Percentiles rank a stretch among this genome's conserved stretches.
These are phyloP conservation scores for Ylistrum balloti DNA, from an alignment of 1,140 invertebrate genomes.

Conservation along the genomic window DNA sequence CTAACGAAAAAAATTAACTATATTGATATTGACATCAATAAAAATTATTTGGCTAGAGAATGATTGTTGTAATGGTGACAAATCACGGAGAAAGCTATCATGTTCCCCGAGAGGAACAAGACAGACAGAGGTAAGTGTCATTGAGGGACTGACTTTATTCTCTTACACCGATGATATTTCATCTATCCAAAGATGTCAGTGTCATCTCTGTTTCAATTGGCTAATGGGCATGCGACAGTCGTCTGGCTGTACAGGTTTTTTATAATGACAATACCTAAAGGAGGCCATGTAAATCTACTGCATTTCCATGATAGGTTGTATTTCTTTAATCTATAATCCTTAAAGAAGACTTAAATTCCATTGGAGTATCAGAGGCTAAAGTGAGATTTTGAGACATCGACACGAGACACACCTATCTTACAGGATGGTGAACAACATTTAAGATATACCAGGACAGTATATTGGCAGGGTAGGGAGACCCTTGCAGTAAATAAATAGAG, in stretches of 20 bases:
- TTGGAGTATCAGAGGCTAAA: not conserved
- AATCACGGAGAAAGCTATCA: not conserved
- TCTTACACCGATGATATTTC: not conserved
- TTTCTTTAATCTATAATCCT: not conserved
- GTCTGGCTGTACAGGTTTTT: not conserved
- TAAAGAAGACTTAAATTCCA: not conserved
- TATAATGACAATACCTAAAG: not conserved
- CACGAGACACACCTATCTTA: not conserved
- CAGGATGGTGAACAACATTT: not conserved
- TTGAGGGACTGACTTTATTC: not conserved
- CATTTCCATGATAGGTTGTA: too few relatives aligned
- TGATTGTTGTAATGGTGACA: not conserved
- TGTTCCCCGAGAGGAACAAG: not conserved
- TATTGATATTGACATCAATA: conserved; percentile 7
- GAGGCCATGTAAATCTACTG: too few relatives aligned
- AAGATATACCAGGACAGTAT: not conserved
- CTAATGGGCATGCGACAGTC: conserved; percentile 2
- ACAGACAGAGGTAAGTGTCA: conserved; percentile 11
- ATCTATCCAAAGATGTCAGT: not conserved
- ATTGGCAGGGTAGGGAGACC: not conserved
- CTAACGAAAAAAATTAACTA: not conserved
- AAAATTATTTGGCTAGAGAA: not conserved
- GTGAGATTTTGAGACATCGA: not conserved
- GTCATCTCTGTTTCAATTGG: not conserved
- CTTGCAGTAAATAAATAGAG: conserved; percentile 29